Evolutionary conservation across 1,140 invertebrate genomes (phyloP), one percentile per base, ranked within the genome.

Genomic region (Pseudomyrmex sp.): DNA sequence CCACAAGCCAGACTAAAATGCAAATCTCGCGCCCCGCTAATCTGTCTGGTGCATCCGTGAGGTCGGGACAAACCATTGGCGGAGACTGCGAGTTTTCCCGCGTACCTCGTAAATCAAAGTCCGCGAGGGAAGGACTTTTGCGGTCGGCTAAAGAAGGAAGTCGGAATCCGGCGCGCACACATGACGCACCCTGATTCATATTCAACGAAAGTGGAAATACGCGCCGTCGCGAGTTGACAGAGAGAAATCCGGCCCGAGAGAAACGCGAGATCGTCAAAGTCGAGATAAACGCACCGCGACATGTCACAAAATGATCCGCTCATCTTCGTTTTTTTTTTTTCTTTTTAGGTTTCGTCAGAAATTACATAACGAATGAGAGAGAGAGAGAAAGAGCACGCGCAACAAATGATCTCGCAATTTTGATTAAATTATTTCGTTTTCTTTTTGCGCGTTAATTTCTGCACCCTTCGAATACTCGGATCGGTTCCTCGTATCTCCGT

Each of bases 1-100:
- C 82, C 35, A 35, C 35, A 35, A 83, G 79, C 90, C 91, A 92
- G 91, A 92, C 92, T 35, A 90, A 92, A 93, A 93, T 93, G 93
- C 91, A 93, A 94, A 94, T 93, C 85, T 80, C 85, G 88, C 84
- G 88, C 87, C 76, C 86, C 88, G 91, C 91, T 93, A 93, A 93
- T 93, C 92, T 92, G 91, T 92, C 91, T 92, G 92, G 86, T 90
- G 90, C 90, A 92, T 93, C 91, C 92, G 90, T 92, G 91, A 92
- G 91, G 92, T 93, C 90, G 91, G 74, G 35, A 77, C 63, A 35
- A 35, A 35, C 86, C 89, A 89, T 87, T 89, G 87, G 86, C 89
- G 86, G 86, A 84, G 86, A 90, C 82, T 76, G 63, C 46, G 87
- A 76, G 88, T 86, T 79, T 79, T 69, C 66, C 62, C 75, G 77